Evolutionary conservation across 2,113 vertebrate genomes (phyloP), one percentile per base, ranked within the genome.

Genomic region (Phocoena sinus): DNA sequence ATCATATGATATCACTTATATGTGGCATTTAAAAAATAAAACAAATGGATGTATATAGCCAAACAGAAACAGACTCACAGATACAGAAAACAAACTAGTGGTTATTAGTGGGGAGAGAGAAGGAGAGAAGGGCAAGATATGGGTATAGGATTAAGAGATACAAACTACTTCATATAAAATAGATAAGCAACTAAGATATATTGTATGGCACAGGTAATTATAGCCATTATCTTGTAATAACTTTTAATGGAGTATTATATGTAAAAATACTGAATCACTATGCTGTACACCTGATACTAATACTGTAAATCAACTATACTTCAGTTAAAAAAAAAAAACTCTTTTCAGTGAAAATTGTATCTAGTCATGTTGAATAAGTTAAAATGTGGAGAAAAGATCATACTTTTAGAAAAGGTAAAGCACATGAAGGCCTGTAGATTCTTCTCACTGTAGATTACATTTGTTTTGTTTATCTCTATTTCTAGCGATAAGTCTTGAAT

Each of bases 271-370:
- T 53, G 44, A 77, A 33, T 77, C 74, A 77, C 47, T 77, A 21
- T 77, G 74, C 44, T 53, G 17, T 33, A 53, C 50, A 47, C 10
- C 47, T 33, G 17, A 21, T 21, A 77, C 18, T 53, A 53, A 12
- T 33, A 50, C 12, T 50, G 9, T 33, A 50, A 50, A 77, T 77
- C 47, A 53, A n/a, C 47, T n/a, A 77, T 53, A 53, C 33, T 18
- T 3, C 47, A 77, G 50, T 77, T 77, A 33, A 3, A 21, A 77
- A 53, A 74, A 74, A 50, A 62, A 77, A 53, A 47, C 47, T 44
- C 28, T 94, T 96, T 91, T 74, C 63, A 82, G 20, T 65, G 81
- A 97, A 95, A 81, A 83, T 28, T 81, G 1, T 53, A 92, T 76
- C 41, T 67, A 79, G 33, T 44, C 47, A 83, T 18, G 8, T 23